phyloP scores from a whole-genome alignment of 2,888 invertebrate genomes.

The Erebia aethiops region DNA sequence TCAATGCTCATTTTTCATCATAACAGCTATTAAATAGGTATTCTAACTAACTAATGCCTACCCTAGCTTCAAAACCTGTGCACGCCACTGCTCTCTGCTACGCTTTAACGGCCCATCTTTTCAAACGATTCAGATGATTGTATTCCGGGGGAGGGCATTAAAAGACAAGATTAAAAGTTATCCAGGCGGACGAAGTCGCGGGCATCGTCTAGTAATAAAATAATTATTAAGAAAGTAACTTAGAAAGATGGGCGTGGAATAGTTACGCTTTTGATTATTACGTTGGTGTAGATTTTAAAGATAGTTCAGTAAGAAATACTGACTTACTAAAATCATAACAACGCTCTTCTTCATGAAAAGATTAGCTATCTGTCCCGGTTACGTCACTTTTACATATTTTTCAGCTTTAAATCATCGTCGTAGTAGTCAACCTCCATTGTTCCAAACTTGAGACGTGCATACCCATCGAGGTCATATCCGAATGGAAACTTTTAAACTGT shows the following conservation, averaged over 20 bases:
- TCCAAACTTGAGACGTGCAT: neutral
- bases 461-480: neutral
- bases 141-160: no score
- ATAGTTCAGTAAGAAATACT: neutral
- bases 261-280: neutral
- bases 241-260: no score
- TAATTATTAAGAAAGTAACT: neutral
- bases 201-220: no score
- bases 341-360: neutral
- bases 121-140: no score
- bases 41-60: no score
- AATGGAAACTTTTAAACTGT: neutral
- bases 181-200: no score
- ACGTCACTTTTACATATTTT: neutral
- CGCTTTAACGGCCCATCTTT: no score
- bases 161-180: no score
- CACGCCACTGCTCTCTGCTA: no score
- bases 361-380: neutral
- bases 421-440: neutral
- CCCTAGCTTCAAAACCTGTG: no score
- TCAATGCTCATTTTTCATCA: no score
- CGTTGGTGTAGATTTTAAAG: neutral
- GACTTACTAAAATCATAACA: neutral
- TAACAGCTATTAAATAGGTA: no score
- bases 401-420: neutral